Percentiles rank a stretch among this genome's conserved stretches.
These are phyloP conservation scores for Caenorhabditis angaria DNA, from an alignment of 2,888 invertebrate species.

Conservation along the genomic window DNA sequence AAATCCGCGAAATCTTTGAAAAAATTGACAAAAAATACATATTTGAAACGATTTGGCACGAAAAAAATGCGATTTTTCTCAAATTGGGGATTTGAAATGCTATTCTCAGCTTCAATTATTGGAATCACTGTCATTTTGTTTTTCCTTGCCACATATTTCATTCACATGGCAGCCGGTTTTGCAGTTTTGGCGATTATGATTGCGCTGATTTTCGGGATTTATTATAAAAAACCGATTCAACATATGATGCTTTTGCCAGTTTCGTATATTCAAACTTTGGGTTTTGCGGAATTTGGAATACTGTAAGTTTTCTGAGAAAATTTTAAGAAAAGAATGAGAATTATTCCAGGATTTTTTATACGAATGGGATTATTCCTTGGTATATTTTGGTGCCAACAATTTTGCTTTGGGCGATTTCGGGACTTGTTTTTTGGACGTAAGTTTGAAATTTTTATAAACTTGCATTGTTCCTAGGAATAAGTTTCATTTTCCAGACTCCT, in stretches of 20 bases:
- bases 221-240: constrained; percentile 12
- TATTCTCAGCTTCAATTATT: background rate
- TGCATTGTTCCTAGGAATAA: background rate
- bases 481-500: constrained; percentile 15
- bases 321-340: too few relatives aligned
- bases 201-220: constrained; percentile 9
- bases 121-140: background rate
- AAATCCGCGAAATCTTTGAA: background rate
- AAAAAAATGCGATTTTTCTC: background rate
- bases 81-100: background rate
- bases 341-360: constrained; percentile 24
- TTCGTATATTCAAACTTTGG: constrained; percentile 32
- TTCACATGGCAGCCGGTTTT: background rate
- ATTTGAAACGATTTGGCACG: background rate
- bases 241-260: constrained; percentile 21
- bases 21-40: background rate
- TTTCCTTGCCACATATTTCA: too few relatives aligned
- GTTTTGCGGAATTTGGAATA: constrained; percentile 22
- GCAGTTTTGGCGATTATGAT: constrained; percentile 17
- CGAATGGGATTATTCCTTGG: constrained; percentile 30
- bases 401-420: constrained; percentile 20
- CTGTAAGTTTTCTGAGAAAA: constrained; percentile 14
- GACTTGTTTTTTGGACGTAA: constrained; percentile 21
- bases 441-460: background rate
- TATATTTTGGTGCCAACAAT: constrained; percentile 16